Evolutionary conservation across 53 echinoderm and acorn worm species (phyloP).

Genomic region (Crossaster papposus): DNA sequence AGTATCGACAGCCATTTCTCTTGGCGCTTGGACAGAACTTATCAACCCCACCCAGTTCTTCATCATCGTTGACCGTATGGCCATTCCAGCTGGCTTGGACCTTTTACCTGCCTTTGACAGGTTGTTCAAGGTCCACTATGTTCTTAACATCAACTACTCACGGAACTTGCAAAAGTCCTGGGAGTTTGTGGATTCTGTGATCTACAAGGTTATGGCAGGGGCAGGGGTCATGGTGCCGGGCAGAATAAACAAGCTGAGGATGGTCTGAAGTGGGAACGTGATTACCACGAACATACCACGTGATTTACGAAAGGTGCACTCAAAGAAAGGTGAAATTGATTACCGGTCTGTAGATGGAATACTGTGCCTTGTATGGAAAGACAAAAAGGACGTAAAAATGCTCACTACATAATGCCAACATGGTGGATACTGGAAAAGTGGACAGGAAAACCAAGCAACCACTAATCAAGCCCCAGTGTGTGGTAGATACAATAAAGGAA

Average conservation of each 20-base stretch:
- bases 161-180: constrained; percentile 24
- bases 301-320: constrained; percentile 18
- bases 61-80: constrained; percentile 31
- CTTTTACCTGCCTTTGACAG: constrained; percentile 50
- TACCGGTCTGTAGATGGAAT: constrained; percentile 24
- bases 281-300: constrained; percentile 13
- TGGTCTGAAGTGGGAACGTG: neutral
- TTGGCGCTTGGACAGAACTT: constrained; percentile 27
- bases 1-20: constrained; percentile 44
- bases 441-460: constrained; percentile 30
- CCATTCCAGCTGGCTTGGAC: constrained; percentile 44
- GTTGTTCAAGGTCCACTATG: constrained; percentile 24
- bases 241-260: no score
- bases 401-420: constrained; percentile 16
- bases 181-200: constrained; percentile 33
- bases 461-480: constrained; percentile 24
- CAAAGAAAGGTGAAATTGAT: constrained; percentile 15
- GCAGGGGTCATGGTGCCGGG: neutral
- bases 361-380: constrained; percentile 36
- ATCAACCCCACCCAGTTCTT: constrained; percentile 40
- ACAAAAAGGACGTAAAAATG: constrained; percentile 38
- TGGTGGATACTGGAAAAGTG: constrained; percentile 46
- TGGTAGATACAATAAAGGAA: constrained; percentile 20
- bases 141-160: constrained; percentile 22
- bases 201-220: constrained; percentile 25